Base-by-base conservation (phyloP, 2,113 vertebrate species). In the Peromyscus californicus region DNA sequence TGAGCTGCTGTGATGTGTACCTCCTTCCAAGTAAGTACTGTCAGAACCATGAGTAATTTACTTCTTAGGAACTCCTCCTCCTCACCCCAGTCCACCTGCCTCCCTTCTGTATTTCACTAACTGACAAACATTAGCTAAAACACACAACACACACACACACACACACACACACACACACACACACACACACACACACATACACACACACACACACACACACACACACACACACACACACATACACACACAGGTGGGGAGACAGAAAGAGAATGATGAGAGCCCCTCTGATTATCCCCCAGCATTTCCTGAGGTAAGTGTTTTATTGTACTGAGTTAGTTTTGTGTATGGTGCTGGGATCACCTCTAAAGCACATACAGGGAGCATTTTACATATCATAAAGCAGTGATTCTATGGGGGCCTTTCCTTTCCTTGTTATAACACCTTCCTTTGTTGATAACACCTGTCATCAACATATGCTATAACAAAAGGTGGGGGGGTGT, bases 381-480 rank as follows among this genome's bases (percentile, higher is more conserved):
- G 15, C 75, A 2, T 36, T 86, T 31, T 84, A 39, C 36, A 16
- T 45, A 42, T 75, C 45, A 4, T 48, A 74, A 97, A 72, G 39
- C 31, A 78, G 39, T 76, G 69, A 79, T 7, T 78, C 74, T 31
- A 61, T 80, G 33, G 63, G 69, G 84, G 7, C 42, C 57, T 95
- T 84, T 7, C 8, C 33, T 1, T 92, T 33, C n/a, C 80, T 92
- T 90, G 78, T 65, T 92, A 82, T 57, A 74, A 89, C 82, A 29
- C 79, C 33, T 36, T 57, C 33, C 79, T 83, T 7, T 61, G 80
- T 61, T 61, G 78, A 80, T 80, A 83, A 87, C 78, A 19, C 89
- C 29, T 97, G 67, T 84, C 51, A 75, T 86, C 67, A 92, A 69
- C 59, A 90, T 61, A 76, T n/a, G 5, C 90, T 86, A 31, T 67